phyloP scores from a whole-genome alignment of 2,797 vertebrate species.

The Enteromius radiatus region DNA sequence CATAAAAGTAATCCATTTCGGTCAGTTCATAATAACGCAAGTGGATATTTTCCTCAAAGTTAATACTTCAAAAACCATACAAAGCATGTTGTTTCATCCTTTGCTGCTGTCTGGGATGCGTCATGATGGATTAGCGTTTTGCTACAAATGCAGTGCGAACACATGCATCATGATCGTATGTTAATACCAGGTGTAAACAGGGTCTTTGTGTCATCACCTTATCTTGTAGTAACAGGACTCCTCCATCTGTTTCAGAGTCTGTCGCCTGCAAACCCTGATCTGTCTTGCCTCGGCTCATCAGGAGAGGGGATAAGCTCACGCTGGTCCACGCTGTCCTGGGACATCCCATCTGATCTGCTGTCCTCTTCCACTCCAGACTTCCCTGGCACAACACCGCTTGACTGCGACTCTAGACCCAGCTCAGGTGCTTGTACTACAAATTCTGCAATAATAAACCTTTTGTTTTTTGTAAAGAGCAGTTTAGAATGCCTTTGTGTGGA shows the following conservation, averaged over 20 bases:
- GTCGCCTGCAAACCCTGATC: conserved; percentile 66
- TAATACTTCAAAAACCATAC: background rate
- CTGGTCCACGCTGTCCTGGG: conserved; percentile 83
- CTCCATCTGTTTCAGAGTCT: conserved; percentile 64
- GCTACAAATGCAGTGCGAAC: background rate
- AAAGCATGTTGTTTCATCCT: background rate
- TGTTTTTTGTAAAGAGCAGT: conserved; percentile 1
- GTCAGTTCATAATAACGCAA: background rate
- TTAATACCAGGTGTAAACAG: background rate
- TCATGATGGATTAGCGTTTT: background rate
- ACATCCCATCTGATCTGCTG: conserved; percentile 77
- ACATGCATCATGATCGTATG: background rate
- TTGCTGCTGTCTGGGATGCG: background rate
- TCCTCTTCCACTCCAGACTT: conserved; percentile 78
- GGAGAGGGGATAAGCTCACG: conserved; percentile 70
- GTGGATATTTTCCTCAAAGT: background rate
- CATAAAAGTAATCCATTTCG: background rate
- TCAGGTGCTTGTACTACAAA: conserved; percentile 77
- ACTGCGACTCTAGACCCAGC: conserved; percentile 85
- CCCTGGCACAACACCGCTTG: conserved; percentile 65
- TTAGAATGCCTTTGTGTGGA: conserved; percentile 25
- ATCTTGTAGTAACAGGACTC: conserved; percentile 51
- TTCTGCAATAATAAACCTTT: background rate
- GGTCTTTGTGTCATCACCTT: conserved; percentile 36
- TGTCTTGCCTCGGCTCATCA: conserved; percentile 65